Conservation (phyloP, 2,113 vertebrate species). For the Piprites chloris region DNA sequence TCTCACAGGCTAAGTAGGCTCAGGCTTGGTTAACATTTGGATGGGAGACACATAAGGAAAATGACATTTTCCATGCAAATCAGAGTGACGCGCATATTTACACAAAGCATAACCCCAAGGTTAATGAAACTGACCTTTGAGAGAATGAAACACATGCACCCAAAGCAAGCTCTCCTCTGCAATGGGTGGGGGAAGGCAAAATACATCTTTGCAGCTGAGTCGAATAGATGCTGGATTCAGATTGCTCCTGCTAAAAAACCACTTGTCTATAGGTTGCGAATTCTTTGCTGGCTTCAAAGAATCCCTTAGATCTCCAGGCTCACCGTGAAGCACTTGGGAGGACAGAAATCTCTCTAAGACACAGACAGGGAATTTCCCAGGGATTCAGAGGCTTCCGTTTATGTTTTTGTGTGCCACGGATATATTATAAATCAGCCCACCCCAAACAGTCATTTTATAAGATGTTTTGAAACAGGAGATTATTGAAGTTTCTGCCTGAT, state of each 20-base stretch:
- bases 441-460: conserved; percentile 21
- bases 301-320: not conserved
- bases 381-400: not conserved
- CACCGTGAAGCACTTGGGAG: not conserved
- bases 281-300: conserved; percentile 16
- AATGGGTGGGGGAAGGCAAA: not conserved
- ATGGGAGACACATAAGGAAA: not conserved
- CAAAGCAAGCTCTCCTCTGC: not conserved
- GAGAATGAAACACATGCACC: not conserved
- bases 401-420: conserved; percentile 13
- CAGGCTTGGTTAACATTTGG: not conserved
- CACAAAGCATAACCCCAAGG: not conserved
- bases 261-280: not conserved
- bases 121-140: not conserved
- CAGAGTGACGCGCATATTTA: not conserved
- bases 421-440: not conserved
- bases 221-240: not conserved
- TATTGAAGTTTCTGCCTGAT: conserved; percentile 22
- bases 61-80: not conserved
- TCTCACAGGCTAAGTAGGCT: not conserved
- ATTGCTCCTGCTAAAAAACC: not conserved
- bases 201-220: not conserved
- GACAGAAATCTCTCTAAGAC: not conserved
- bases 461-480: not conserved
- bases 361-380: not conserved